Evolutionary conservation across 2,113 vertebrate species (phyloP).

Genomic region (Acanthisitta chloris): DNA sequence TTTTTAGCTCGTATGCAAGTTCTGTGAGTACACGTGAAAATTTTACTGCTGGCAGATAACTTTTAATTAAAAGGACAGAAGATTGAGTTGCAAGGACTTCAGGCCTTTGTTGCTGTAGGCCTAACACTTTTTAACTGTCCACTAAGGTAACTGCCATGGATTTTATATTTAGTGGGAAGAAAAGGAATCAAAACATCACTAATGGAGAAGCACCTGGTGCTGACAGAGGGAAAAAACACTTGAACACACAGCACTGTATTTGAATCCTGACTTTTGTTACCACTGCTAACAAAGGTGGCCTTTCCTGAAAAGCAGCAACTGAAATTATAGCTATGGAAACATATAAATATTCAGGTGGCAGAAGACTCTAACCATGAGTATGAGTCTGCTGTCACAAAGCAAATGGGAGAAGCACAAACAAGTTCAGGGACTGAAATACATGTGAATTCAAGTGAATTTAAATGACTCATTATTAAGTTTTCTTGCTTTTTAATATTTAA

Average conservation of each 20-base stretch:
- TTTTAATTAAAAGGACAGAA: constrained; percentile 25
- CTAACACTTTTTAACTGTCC: background rate
- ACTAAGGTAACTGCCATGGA: background rate
- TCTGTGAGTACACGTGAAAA: background rate
- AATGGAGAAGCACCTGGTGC: background rate
- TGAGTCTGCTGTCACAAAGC: background rate
- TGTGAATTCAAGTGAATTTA: background rate
- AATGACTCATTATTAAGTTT: background rate
- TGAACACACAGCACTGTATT: background rate
- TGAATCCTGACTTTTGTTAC: background rate
- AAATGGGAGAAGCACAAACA: background rate
- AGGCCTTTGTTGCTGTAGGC: background rate
- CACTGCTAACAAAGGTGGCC: background rate
- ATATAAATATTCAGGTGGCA: background rate
- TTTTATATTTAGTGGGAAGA: background rate
- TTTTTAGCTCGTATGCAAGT: background rate
- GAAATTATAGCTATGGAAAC: background rate
- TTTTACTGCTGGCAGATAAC: background rate
- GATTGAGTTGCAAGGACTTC: background rate
- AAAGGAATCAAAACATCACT: background rate
- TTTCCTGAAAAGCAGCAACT: background rate
- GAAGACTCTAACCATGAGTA: background rate
- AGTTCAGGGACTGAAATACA: background rate
- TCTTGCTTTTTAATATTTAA: background rate
- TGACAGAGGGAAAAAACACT: background rate